Evolutionary conservation across 2,888 invertebrate species (phyloP).

Genomic region (Invenusta paracnida): DNA sequence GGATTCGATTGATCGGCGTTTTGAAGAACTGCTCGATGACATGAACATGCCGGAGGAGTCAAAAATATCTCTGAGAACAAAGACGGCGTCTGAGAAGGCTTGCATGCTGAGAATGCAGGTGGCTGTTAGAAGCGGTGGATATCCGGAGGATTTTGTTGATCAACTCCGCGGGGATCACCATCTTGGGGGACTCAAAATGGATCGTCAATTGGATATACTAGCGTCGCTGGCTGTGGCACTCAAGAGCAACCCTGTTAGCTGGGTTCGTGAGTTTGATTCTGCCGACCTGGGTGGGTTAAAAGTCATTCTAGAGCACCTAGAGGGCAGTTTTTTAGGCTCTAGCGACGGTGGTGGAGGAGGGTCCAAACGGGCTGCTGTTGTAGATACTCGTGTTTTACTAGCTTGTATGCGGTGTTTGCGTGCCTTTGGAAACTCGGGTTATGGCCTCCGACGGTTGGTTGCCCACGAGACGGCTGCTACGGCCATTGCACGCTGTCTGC

Average conservation of each 20-base stretch:
- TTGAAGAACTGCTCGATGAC: background rate
- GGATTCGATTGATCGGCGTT: background rate
- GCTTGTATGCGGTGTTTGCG: conserved; percentile 39
- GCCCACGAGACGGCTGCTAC: conserved; percentile 16
- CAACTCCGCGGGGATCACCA: conserved; percentile 13
- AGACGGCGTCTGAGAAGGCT: background rate
- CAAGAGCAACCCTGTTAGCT: conserved; percentile 38
- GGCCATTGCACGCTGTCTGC: conserved; percentile 15
- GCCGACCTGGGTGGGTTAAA: conserved; percentile 21
- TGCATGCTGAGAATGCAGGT: conserved; percentile 1
- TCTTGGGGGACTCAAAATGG: background rate
- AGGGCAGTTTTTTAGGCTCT: too few species aligned
- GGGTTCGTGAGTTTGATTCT: conserved; percentile 38
- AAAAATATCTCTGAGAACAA: background rate
- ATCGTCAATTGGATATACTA: conserved; percentile 16
- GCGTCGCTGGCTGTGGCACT: conserved; percentile 11
- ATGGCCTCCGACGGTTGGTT: conserved; percentile 24
- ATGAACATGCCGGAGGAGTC: conserved; percentile 36
- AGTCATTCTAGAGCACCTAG: conserved; percentile 8
- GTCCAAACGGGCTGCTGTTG: background rate
- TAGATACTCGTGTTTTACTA: background rate
- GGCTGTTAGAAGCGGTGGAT: background rate
- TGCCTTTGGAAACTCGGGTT: conserved; percentile 37
- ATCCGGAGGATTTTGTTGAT: conserved; percentile 21
- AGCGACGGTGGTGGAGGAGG: background rate